Conservation (phyloP, 1,140 invertebrate genomes). For the Doryteuthis pealeii region DNA sequence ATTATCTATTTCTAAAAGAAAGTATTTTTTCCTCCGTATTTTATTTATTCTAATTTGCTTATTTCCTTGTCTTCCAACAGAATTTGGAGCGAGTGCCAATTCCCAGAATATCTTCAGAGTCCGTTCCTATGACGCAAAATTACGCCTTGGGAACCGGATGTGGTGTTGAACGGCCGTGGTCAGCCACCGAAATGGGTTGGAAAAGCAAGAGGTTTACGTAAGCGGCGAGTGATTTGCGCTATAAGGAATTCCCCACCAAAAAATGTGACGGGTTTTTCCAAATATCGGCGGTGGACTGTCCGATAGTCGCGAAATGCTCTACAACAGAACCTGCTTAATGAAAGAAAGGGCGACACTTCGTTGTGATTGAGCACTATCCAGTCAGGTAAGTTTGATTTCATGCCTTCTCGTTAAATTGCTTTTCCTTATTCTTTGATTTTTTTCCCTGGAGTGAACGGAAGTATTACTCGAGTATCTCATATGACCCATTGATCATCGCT, state of each 20-base stretch:
- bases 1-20: no score
- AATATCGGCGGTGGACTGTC: neutral
- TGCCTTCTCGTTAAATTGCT: no score
- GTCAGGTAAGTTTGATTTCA: constrained; percentile 9
- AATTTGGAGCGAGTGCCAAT: constrained; percentile 11
- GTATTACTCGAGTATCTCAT: no score
- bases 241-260: neutral
- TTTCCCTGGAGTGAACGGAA: no score
- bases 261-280: constrained; percentile 9
- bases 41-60: neutral
- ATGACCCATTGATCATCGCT: no score
- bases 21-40: no score
- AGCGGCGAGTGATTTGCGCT: constrained; percentile 11
- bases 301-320: neutral
- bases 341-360: neutral
- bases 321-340: constrained; percentile 15
- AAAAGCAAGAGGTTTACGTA: constrained; percentile 16
- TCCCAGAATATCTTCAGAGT: constrained; percentile 16
- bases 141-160: neutral
- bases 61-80: neutral
- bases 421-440: no score
- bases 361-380: constrained; percentile 13
- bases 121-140: neutral
- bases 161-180: constrained; percentile 13
- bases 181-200: constrained; percentile 14